Percentiles rank a stretch among this genome's conserved stretches.
Conservation (phyloP, 1,140 invertebrate species). For the Rhyacophila brunnea region DNA sequence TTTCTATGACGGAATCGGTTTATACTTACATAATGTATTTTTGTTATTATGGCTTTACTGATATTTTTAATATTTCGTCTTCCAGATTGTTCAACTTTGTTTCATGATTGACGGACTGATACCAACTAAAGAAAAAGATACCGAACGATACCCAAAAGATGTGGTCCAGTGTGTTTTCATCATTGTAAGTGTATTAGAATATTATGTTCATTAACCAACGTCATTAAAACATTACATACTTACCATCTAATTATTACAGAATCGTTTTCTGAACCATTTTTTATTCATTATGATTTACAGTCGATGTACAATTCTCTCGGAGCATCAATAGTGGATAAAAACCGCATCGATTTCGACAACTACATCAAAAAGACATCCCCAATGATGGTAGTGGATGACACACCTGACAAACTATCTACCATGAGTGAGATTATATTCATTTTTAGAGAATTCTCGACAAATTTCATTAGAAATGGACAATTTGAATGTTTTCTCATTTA, state of each 20-base stretch:
- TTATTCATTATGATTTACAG: conserved; percentile 43
- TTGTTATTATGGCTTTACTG: too few species aligned
- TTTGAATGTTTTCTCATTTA: too few species aligned
- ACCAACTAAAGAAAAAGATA: conserved; percentile 51
- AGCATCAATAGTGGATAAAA: conserved; percentile 68
- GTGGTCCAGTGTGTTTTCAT: conserved; percentile 72
- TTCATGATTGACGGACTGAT: conserved; percentile 72
- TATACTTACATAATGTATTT: too few species aligned
- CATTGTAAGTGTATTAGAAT: conserved; percentile 51
- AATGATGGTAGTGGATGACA: conserved; percentile 66
- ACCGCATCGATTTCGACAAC: conserved; percentile 71
- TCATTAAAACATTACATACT: too few species aligned
- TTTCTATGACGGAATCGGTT: too few species aligned
- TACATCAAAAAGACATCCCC: conserved; percentile 75
- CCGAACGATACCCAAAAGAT: conserved; percentile 54
- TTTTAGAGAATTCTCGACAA: too few species aligned
- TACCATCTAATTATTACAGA: too few species aligned
- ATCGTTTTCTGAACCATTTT: too few species aligned
- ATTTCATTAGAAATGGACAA: too few species aligned
- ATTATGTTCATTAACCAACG: too few species aligned
- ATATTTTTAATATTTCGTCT: too few species aligned
- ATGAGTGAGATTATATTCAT: conserved; percentile 50
- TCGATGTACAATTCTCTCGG: conserved; percentile 83
- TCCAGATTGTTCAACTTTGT: conserved; percentile 79
- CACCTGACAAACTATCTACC: conserved; percentile 60